Conservation (phyloP, 1,140 invertebrate species). For the Lasioglossum albipes region DNA sequence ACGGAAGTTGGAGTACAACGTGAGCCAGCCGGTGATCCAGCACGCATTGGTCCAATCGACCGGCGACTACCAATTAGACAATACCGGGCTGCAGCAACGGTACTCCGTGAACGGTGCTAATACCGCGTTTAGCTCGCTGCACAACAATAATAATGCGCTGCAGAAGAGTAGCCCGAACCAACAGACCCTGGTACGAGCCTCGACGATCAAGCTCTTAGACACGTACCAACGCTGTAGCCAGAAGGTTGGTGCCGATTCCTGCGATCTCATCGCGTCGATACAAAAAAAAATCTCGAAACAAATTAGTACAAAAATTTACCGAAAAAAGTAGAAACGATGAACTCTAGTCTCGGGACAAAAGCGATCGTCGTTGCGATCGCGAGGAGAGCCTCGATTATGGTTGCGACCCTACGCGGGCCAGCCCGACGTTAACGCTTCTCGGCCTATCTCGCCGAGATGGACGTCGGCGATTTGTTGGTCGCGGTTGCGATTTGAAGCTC, state of each 20-base stretch:
- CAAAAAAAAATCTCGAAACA: neutral
- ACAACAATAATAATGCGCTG: slow-evolving; percentile 79
- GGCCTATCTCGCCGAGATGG: neutral
- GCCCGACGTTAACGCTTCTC: slow-evolving; percentile 2
- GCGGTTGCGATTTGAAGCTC: neutral
- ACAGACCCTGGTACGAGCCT: slow-evolving; percentile 85
- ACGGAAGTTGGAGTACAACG: slow-evolving; percentile 81
- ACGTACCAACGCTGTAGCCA: slow-evolving; percentile 86
- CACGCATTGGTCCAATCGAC: slow-evolving; percentile 78
- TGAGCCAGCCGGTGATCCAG: slow-evolving; percentile 79
- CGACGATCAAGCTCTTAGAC: slow-evolving; percentile 87
- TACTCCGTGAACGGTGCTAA: slow-evolving; percentile 77
- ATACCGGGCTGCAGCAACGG: slow-evolving; percentile 68
- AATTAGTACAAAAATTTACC: too few species aligned
- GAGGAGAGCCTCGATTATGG: neutral
- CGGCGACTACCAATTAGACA: slow-evolving; percentile 76
- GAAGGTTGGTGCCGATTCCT: slow-evolving; percentile 79
- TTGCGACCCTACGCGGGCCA: neutral
- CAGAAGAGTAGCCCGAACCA: slow-evolving; percentile 81
- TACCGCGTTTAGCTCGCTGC: slow-evolving; percentile 75
- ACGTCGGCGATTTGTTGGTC: neutral
- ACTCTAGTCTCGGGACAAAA: too few species aligned
- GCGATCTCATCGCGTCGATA: slow-evolving; percentile 27
- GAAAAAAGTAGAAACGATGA: too few species aligned
- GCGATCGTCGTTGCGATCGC: neutral